Evolutionary conservation across 2,113 vertebrate species (phyloP).

Genomic region (Cheirogaleus medius): DNA sequence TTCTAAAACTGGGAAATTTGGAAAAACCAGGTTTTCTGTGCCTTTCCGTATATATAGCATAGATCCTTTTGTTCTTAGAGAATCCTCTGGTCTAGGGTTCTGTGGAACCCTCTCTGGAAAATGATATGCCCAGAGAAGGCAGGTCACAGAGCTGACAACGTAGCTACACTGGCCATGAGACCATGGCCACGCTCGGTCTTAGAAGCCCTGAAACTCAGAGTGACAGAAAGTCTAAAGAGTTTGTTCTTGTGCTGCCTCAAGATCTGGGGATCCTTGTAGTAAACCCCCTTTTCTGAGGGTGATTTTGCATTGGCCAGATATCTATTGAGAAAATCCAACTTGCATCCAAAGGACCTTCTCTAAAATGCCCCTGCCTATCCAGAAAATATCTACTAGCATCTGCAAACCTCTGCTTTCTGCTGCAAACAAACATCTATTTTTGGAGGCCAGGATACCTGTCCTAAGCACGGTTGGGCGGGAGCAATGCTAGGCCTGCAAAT

Average conservation of each 20-base stretch:
- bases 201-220: neutral
- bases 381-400: neutral
- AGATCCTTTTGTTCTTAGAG: neutral
- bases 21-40: neutral
- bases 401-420: neutral
- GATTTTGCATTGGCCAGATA: neutral
- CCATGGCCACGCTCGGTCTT: neutral
- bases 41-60: neutral
- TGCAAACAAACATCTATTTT: neutral
- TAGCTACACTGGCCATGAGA: neutral
- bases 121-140: neutral
- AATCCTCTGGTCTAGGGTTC: neutral
- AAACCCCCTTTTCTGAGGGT: neutral
- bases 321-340: neutral
- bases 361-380: neutral
- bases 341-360: neutral
- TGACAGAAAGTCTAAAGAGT: neutral
- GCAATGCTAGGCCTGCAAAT: neutral
- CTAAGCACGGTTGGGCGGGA: neutral
- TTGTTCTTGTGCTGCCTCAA: neutral
- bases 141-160: neutral
- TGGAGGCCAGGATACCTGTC: neutral
- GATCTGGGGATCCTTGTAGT: neutral
- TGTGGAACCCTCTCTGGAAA: neutral
- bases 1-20: slow-evolving; percentile 36